Evolutionary conservation across 2,113 vertebrate species (phyloP), one percentile per base, ranked within the genome.

Genomic region (Cyprinodon tularosa): DNA sequence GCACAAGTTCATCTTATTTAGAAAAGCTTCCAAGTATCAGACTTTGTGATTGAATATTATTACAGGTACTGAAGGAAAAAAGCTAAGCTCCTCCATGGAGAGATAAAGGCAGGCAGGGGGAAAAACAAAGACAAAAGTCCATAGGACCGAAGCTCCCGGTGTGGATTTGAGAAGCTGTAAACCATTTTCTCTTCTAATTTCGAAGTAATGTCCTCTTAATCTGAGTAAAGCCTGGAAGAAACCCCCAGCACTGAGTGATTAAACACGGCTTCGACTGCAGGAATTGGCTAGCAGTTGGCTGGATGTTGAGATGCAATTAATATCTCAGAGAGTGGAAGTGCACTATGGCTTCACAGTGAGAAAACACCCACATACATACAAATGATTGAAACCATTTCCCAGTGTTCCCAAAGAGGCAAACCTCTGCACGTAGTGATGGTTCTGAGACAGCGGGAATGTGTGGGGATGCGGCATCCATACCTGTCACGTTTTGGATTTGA

Each of bases 131-230:
- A 72, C 61, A 75, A 77, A 76, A 84, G 66, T 38, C 9, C 13
- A 29, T 36, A 39, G 73, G 40, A 77, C 20, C 38, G 13, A 60
- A 13, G 45, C 59, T 80, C 72, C 81, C 63, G 22, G 61, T 72
- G 83, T 87, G 66, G 80, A 68, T 78, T 83, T 80, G 89, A 84
- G 79, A 86, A 66, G 39, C 69, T 62, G 36, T 17, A 44, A 70
- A 76, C 75, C 45, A 63, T 85, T 86, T 88, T 75, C 73, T 84
- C 50, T 38, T 44, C 47, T 83, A 69, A 71, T 84, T 83, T 83
- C 68, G 29, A 66, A 71, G 66, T 89, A 89, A 90, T 84, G 68
- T 84, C 74, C 57, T 85, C 78, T 83, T 88, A 81, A 90, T 90
- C 76, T 83, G 76, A 48, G 69, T 76, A 84, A 84, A 90, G 84